phyloP scores from a whole-genome alignment of 2,888 invertebrate genomes.

The Platypus cylindrus region DNA sequence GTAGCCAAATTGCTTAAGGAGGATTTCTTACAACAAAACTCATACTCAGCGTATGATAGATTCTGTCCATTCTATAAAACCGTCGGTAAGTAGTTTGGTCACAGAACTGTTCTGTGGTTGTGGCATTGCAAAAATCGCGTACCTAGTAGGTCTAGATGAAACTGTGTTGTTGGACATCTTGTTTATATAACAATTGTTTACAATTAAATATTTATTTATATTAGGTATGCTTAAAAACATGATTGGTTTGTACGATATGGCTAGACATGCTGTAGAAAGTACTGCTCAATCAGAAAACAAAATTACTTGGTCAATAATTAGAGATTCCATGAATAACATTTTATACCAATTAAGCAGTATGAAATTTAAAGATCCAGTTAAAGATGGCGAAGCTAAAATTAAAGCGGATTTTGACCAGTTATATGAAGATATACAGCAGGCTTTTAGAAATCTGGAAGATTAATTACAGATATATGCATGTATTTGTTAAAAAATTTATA shows the following conservation, averaged over 20 bases:
- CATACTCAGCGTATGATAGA: slow-evolving; percentile 82
- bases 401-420: slow-evolving; percentile 94
- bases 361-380: slow-evolving; percentile 99
- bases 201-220: too few relatives aligned
- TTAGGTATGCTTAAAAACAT: slow-evolving; percentile 94
- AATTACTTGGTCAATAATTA: slow-evolving; percentile 95
- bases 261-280: slow-evolving; percentile 93
- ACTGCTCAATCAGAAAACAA: slow-evolving; percentile 99
- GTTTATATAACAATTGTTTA: too few relatives aligned
- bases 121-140: too few relatives aligned
- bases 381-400: slow-evolving; percentile 96
- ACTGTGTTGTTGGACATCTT: too few relatives aligned
- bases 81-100: slow-evolving; percentile 14
- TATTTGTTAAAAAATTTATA: too few relatives aligned
- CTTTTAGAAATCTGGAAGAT: slow-evolving; percentile 98
- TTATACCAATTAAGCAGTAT: slow-evolving; percentile 96
- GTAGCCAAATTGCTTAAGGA: slow-evolving; percentile 97
- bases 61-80: slow-evolving; percentile 17
- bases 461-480: too few relatives aligned
- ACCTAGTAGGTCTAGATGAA: too few relatives aligned
- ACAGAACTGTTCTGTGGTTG: slow-evolving; percentile 1
- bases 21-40: slow-evolving; percentile 99
- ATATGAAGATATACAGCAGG: slow-evolving; percentile 91
- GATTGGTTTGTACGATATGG: slow-evolving; percentile 96
- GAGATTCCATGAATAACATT: slow-evolving; percentile 92